Conservation (phyloP, 35 echinoderm and acorn worm genomes). For the Patiria miniata region DNA sequence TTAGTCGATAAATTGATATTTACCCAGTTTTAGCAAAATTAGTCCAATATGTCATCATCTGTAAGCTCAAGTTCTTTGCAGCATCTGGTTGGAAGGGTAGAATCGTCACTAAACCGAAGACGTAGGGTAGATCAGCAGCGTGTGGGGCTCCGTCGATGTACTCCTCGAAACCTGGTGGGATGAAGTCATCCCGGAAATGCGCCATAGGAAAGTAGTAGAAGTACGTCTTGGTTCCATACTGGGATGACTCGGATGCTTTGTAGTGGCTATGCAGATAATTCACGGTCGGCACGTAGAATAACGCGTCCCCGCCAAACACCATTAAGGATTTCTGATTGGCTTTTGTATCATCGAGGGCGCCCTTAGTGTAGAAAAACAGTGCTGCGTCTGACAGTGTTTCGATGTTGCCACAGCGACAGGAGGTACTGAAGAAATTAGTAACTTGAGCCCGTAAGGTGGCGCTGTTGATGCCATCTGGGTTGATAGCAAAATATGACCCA, state of each 20-base stretch:
- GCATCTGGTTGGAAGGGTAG: too few species aligned
- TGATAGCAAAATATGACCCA: neutral
- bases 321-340: neutral
- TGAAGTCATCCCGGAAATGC: neutral
- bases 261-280: neutral
- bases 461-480: neutral
- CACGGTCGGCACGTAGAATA: neutral
- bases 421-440: neutral
- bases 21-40: constrained; percentile 42
- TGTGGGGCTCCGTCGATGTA: neutral
- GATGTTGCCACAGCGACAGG: neutral
- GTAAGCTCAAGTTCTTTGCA: neutral
- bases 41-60: neutral
- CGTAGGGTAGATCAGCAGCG: neutral
- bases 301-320: neutral
- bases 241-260: neutral
- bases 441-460: neutral
- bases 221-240: neutral
- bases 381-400: neutral
- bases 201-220: neutral
- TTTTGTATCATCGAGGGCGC: neutral
- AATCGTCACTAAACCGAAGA: neutral
- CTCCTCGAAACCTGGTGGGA: neutral
- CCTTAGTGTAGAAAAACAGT: neutral
- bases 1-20: too few species aligned